phyloP scores from a whole-genome alignment of 2,797 vertebrate species.

The Epinephelus malabaricus region DNA sequence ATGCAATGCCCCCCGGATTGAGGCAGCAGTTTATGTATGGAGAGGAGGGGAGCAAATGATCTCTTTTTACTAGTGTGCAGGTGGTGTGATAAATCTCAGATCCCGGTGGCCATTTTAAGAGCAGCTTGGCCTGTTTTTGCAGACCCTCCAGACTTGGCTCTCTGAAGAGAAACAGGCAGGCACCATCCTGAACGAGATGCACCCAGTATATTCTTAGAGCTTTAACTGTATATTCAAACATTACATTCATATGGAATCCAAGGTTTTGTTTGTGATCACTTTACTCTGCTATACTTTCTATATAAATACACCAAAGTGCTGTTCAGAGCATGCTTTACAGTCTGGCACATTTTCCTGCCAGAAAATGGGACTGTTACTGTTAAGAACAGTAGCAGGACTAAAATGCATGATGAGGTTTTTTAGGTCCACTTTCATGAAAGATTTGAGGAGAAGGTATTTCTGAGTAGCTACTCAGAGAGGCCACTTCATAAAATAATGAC shows the following conservation, averaged over 20 bases:
- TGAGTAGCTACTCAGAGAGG: not conserved
- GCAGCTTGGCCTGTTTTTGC: constrained; percentile 77
- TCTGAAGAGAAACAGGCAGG: constrained; percentile 42
- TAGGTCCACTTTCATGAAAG: not conserved
- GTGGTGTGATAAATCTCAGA: constrained; percentile 79
- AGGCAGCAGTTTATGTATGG: constrained; percentile 71
- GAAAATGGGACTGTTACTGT: not conserved
- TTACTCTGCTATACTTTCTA: not conserved
- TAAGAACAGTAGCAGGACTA: not conserved
- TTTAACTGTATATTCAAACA: constrained; percentile 10
- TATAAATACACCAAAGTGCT: not conserved
- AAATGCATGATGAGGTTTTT: not conserved
- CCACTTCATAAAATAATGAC: no score
- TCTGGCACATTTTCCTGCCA: not conserved
- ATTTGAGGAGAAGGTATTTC: not conserved
- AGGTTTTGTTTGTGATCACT: not conserved
- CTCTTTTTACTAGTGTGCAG: constrained; percentile 77
- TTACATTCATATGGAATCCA: not conserved
- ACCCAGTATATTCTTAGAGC: constrained; percentile 3
- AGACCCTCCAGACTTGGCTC: constrained; percentile 57
- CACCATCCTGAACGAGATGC: constrained; percentile 12
- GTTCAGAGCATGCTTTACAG: constrained; percentile 6
- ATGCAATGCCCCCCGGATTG: constrained; percentile 55
- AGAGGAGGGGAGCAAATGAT: constrained; percentile 70
- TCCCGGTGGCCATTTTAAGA: constrained; percentile 76